Percentiles rank a stretch among this genome's conserved stretches.
These are phyloP conservation scores for Smutsia temminckii DNA, from an alignment of 2,797 vertebrate species.

Conservation along the genomic window DNA sequence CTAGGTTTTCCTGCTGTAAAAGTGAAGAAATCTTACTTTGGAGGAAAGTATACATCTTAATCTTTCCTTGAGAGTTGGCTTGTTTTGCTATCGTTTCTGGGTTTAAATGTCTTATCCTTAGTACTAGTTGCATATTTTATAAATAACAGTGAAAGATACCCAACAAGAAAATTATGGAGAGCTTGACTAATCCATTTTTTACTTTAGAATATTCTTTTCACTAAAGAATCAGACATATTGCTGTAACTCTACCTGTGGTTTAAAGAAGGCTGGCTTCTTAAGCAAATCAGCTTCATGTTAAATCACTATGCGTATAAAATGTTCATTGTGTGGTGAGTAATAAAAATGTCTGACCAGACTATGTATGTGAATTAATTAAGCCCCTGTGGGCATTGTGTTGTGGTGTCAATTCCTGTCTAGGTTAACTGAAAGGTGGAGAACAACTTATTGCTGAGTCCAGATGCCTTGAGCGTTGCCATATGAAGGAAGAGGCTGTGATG, in stretches of 20 bases:
- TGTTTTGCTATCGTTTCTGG: neutral
- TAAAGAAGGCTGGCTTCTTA: neutral
- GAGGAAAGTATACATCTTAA: slow-evolving; percentile 2
- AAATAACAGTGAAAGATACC: neutral
- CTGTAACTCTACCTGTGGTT: neutral
- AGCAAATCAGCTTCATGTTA: neutral
- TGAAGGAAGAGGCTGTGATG: neutral
- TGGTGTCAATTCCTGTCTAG: neutral
- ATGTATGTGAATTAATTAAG: slow-evolving; percentile 35
- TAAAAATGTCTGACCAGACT: neutral
- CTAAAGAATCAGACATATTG: neutral
- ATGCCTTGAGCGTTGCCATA: neutral
- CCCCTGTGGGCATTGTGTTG: neutral
- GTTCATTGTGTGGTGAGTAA: neutral
- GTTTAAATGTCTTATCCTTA: neutral
- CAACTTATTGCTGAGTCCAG: slow-evolving; percentile 24
- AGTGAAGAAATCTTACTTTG: neutral
- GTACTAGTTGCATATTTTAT: neutral
- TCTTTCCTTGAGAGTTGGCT: slow-evolving; percentile 17
- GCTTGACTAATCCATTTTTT: neutral
- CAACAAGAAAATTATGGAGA: neutral
- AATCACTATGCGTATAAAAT: neutral
- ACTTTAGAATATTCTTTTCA: slow-evolving; percentile 5
- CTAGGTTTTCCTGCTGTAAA: neutral
- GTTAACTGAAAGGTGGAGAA: neutral